phyloP scores from a whole-genome alignment of 1,140 invertebrate genomes.

The Orussus abietinus region DNA sequence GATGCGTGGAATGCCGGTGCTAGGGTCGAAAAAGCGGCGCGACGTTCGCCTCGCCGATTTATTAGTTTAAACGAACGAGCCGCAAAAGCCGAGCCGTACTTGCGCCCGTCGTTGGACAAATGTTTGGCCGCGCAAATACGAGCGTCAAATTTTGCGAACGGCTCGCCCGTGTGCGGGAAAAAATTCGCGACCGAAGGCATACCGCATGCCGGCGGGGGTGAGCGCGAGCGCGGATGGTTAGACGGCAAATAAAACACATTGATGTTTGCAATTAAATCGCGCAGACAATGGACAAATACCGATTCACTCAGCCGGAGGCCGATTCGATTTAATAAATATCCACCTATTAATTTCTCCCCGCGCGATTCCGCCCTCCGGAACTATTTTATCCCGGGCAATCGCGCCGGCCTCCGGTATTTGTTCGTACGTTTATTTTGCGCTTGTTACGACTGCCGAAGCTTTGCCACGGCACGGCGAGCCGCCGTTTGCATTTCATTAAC shows the following conservation, averaged over 20 bases:
- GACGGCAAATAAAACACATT: slow-evolving; percentile 44
- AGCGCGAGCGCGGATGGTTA: slow-evolving; percentile 14
- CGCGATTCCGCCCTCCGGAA: slow-evolving; percentile 12
- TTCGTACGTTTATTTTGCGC: slow-evolving; percentile 30
- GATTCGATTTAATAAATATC: slow-evolving; percentile 47
- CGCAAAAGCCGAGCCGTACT: slow-evolving; percentile 25
- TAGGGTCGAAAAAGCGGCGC: too few relatives aligned
- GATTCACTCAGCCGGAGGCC: slow-evolving; percentile 25
- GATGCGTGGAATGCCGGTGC: too few relatives aligned
- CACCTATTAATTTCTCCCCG: slow-evolving; percentile 13
- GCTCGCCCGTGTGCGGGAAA: slow-evolving; percentile 9
- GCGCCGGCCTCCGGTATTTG: slow-evolving; percentile 25
- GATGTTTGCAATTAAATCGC: slow-evolving; percentile 47
- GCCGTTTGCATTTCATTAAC: slow-evolving; percentile 45
- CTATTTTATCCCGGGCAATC: slow-evolving; percentile 34
- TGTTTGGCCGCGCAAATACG: slow-evolving; percentile 33
- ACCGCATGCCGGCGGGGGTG: slow-evolving; percentile 4
- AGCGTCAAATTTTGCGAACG: slow-evolving; percentile 30
- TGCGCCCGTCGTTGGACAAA: slow-evolving; percentile 22
- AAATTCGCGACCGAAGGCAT: slow-evolving; percentile 13
- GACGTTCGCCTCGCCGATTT: slow-evolving; percentile 28
- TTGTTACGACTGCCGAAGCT: slow-evolving; percentile 22
- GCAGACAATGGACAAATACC: slow-evolving; percentile 47
- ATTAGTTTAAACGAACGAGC: slow-evolving; percentile 31
- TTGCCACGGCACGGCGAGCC: slow-evolving; percentile 9